Evolutionary conservation across 2,797 vertebrate genomes (phyloP).

Genomic region (Sparus aurata): DNA sequence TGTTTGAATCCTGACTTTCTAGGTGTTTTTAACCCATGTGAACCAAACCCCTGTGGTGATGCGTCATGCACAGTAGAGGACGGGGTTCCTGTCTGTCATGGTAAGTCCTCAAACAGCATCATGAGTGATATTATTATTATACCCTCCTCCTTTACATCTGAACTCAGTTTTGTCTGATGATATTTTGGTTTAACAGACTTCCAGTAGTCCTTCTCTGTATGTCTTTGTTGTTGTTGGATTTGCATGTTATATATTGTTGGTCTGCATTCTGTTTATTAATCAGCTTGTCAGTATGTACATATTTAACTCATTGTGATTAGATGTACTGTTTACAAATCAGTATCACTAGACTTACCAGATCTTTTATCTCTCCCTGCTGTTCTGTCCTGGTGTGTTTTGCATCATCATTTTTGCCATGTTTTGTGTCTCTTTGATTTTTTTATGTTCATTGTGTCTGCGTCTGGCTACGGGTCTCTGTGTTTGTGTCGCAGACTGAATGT

Average conservation of each 20-base stretch:
- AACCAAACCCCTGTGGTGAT: slow-evolving; percentile 78
- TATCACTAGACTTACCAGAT: slow-evolving; percentile 15
- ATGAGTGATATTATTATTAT: background rate
- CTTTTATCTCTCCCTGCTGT: slow-evolving; percentile 40
- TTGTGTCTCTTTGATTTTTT: slow-evolving; percentile 17
- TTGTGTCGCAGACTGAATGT: slow-evolving; percentile 46
- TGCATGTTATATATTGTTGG: slow-evolving; percentile 45
- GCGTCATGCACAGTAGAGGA: slow-evolving; percentile 77
- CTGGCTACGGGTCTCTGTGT: slow-evolving; percentile 52
- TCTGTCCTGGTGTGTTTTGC: slow-evolving; percentile 60
- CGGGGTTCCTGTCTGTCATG: slow-evolving; percentile 66
- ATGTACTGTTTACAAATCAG: slow-evolving; percentile 19
- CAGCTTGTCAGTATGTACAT: slow-evolving; percentile 27
- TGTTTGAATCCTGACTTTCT: slow-evolving; percentile 11
- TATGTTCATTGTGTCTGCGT: slow-evolving; percentile 41
- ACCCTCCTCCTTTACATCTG: background rate
- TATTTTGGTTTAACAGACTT: slow-evolving; percentile 18
- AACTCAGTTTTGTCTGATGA: background rate
- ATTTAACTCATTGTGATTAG: slow-evolving; percentile 22
- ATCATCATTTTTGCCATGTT: slow-evolving; percentile 19
- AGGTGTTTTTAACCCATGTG: slow-evolving; percentile 76
- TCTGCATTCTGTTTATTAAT: slow-evolving; percentile 39
- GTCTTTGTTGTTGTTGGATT: slow-evolving; percentile 17
- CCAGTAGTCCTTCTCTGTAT: background rate
- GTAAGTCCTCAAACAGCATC: slow-evolving; percentile 36